Percentiles rank a stretch among this genome's conserved stretches.
Conservation (phyloP, 2,888 invertebrate species). For the Hydroisotoma schaefferi region DNA sequence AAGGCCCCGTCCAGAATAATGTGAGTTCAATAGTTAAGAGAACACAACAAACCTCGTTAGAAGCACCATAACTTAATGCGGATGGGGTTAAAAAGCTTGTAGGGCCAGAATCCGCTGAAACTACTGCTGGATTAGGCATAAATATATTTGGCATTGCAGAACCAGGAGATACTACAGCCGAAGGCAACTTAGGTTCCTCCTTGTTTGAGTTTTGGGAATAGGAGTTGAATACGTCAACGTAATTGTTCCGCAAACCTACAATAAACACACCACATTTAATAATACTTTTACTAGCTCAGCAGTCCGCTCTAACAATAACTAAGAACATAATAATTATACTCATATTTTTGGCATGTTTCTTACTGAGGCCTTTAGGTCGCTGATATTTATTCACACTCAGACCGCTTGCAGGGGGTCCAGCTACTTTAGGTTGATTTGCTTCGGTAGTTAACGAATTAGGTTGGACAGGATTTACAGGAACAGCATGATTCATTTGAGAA, state of each 20-base stretch:
- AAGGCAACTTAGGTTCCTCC: slow-evolving; percentile 4
- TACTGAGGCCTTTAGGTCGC: slow-evolving; percentile 37
- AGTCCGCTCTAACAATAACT: too few species aligned
- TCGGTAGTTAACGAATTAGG: not conserved
- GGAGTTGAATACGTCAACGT: slow-evolving; percentile 81
- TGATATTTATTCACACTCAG: slow-evolving; percentile 36
- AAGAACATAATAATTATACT: too few species aligned
- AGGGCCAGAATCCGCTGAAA: slow-evolving; percentile 35
- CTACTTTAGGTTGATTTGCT: not conserved
- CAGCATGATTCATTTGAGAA: not conserved
- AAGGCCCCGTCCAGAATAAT: slow-evolving; percentile 38
- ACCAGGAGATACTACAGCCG: slow-evolving; percentile 9
- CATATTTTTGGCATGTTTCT: slow-evolving; percentile 3
- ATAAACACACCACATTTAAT: slow-evolving; percentile 44
- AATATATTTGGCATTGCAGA: slow-evolving; percentile 41
- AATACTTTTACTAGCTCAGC: too few species aligned
- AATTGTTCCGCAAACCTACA: slow-evolving; percentile 75
- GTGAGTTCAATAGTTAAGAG: slow-evolving; percentile 6
- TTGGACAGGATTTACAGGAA: not conserved
- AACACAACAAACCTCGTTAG: not conserved
- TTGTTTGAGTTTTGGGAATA: slow-evolving; percentile 14
- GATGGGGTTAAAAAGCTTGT: slow-evolving; percentile 38
- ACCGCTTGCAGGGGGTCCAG: not conserved
- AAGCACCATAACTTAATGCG: not conserved
- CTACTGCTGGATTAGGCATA: slow-evolving; percentile 36